Conservation (phyloP, 2,888 invertebrate genomes). For the Phragmatobia fuliginosa region DNA sequence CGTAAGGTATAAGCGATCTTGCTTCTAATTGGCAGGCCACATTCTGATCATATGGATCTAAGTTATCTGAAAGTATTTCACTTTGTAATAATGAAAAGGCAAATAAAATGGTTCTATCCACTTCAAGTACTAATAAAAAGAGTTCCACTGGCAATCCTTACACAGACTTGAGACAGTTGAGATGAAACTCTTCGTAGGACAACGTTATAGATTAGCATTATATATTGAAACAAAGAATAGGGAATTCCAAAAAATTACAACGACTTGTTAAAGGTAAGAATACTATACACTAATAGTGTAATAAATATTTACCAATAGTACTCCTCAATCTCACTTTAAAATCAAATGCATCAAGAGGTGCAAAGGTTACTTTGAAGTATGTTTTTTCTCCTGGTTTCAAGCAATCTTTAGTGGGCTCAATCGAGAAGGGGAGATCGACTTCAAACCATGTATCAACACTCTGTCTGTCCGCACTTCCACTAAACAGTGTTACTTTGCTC, state of each 20-base stretch:
- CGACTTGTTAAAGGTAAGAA: not conserved
- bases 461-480: slow-evolving; percentile 66
- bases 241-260: not conserved
- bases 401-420: slow-evolving; percentile 78
- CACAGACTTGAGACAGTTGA: too few species aligned
- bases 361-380: slow-evolving; percentile 82
- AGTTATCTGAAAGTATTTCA: slow-evolving; percentile 62
- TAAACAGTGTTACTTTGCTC: slow-evolving; percentile 77
- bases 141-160: not conserved
- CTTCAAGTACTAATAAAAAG: not conserved
- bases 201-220: not conserved
- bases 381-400: slow-evolving; percentile 75
- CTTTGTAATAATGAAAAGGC: not conserved
- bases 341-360: slow-evolving; percentile 84
- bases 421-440: slow-evolving; percentile 80
- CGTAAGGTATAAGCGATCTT: slow-evolving; percentile 89
- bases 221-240: not conserved
- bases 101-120: not conserved
- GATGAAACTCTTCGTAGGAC: not conserved
- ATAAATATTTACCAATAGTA: slow-evolving; percentile 64
- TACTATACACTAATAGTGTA: not conserved
- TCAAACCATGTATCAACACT: slow-evolving; percentile 82
- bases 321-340: slow-evolving; percentile 79
- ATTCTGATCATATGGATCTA: slow-evolving; percentile 85
- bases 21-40: slow-evolving; percentile 84